Conservation (phyloP, 2,888 invertebrate species). For the Serripes groenlandicus region DNA sequence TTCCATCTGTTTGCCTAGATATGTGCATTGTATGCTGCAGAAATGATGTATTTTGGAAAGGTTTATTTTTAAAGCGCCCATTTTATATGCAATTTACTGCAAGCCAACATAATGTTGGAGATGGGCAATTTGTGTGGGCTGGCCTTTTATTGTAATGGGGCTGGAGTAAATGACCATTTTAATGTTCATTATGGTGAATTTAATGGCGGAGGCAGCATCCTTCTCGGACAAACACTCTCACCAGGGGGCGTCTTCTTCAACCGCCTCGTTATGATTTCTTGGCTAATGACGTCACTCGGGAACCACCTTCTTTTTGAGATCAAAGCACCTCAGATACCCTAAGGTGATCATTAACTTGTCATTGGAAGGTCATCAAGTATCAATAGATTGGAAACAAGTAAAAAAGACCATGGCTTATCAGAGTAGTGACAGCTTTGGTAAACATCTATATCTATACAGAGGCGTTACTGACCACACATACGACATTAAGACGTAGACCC, state of each 20-base stretch:
- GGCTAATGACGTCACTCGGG: conserved; percentile 53
- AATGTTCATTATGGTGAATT: conserved; percentile 15
- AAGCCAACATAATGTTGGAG: too few relatives aligned
- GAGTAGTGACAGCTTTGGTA: too few relatives aligned
- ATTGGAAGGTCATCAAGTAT: conserved; percentile 41
- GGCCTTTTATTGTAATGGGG: neutral
- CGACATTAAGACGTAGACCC: too few relatives aligned
- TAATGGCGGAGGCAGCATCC: conserved; percentile 18
- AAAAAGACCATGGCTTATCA: too few relatives aligned
- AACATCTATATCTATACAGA: too few relatives aligned
- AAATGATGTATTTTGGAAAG: too few relatives aligned
- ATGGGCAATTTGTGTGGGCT: conserved; percentile 17
- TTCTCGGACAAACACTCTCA: conserved; percentile 11
- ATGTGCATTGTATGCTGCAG: too few relatives aligned
- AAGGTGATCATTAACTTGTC: conserved; percentile 59
- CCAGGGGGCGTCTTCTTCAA: conserved; percentile 12
- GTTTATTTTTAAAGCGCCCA: too few relatives aligned
- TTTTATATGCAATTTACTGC: too few relatives aligned
- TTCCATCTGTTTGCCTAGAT: too few relatives aligned
- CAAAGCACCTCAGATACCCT: conserved; percentile 46
- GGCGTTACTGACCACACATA: too few relatives aligned
- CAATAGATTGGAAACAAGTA: too few relatives aligned
- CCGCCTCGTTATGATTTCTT: conserved; percentile 52
- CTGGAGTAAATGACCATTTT: conserved; percentile 5
- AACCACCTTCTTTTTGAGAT: conserved; percentile 40